Conservation (phyloP, 2,113 vertebrate genomes). For the Eptesicus fuscus region DNA sequence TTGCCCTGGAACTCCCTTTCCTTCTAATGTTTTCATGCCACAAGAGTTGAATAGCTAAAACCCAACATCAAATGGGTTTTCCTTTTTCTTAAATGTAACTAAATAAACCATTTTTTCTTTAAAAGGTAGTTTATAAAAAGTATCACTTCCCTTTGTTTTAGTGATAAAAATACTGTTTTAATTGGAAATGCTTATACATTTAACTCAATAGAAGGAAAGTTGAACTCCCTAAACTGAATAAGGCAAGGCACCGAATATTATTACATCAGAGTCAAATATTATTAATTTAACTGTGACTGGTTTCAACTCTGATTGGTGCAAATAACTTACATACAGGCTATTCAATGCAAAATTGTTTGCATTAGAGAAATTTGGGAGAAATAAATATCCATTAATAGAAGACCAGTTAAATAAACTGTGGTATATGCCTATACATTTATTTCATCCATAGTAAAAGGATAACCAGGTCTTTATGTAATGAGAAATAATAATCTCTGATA, state of each 20-base stretch:
- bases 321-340: not conserved
- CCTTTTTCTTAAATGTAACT: not conserved
- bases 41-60: not conserved
- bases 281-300: not conserved
- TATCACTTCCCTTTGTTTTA: not conserved
- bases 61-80: not conserved
- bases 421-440: not conserved
- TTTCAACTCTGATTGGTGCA: not conserved
- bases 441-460: not conserved
- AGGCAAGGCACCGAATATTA: not conserved
- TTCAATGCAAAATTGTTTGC: not conserved
- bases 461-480: not conserved
- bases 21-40: not conserved
- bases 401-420: not conserved
- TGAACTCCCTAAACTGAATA: not conserved
- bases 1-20: not conserved
- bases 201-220: conserved; percentile 12
- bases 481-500: not conserved
- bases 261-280: not conserved
- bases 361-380: not conserved
- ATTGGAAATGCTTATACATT: not conserved
- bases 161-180: not conserved
- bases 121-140: not conserved
- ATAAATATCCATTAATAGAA: not conserved
- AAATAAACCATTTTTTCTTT: not conserved